Evolutionary conservation across 2,113 vertebrate genomes (phyloP).

Genomic region (Pelodiscus sinensis): DNA sequence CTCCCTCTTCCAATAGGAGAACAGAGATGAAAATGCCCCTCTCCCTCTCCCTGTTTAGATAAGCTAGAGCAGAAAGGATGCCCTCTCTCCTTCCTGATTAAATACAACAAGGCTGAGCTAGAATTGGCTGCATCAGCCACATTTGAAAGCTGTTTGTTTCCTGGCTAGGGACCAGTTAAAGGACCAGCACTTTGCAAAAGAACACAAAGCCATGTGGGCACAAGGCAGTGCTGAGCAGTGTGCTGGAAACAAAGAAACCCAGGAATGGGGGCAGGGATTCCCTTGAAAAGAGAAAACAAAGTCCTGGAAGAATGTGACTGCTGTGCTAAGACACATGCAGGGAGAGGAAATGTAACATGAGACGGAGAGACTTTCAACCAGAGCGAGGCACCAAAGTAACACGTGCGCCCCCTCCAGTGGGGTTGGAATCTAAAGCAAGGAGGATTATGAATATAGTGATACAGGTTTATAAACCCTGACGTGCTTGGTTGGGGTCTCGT

Average conservation of each 20-base stretch:
- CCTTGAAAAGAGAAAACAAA: neutral
- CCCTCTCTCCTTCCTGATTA: neutral
- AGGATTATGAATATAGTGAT: neutral
- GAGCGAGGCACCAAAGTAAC: neutral
- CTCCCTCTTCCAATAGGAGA: constrained; percentile 5
- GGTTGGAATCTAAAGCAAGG: neutral
- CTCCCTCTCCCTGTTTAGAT: neutral
- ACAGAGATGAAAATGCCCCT: neutral
- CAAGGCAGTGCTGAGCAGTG: fast-evolving
- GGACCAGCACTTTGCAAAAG: neutral
- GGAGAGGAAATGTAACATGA: neutral
- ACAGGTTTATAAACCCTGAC: neutral
- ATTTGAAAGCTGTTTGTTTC: constrained; percentile 7
- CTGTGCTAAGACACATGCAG: fast-evolving
- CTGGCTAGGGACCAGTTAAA: neutral
- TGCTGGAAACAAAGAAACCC: neutral
- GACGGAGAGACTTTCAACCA: neutral
- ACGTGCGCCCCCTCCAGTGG: neutral
- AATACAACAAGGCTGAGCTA: neutral
- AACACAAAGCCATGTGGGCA: fast-evolving
- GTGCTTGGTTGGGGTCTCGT: neutral
- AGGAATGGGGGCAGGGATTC: neutral
- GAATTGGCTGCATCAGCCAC: neutral
- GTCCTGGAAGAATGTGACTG: neutral
- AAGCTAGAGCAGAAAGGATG: neutral